A percentile compares a stretch with the other conserved stretches of the same genome.
Conservation (phyloP, 2,797 vertebrate species). For the Neosilurus hyrtlii region DNA sequence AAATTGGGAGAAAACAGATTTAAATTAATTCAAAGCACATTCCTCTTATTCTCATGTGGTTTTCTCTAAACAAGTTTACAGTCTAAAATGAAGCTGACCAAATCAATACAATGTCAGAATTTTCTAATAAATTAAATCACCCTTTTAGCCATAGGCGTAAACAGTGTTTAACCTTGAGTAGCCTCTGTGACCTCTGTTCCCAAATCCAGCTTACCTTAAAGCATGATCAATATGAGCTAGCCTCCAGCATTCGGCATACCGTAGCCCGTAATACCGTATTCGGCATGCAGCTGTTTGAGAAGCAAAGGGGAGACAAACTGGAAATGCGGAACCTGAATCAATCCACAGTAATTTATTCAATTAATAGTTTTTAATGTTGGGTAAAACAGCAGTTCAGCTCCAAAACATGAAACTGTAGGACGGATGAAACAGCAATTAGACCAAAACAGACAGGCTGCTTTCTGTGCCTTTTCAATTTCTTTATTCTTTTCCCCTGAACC, state of each 20-base stretch:
- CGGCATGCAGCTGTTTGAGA: too few relatives aligned
- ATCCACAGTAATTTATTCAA: slow-evolving; percentile 54
- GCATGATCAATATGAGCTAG: slow-evolving; percentile 10
- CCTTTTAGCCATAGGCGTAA: neutral
- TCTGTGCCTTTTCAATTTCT: slow-evolving; percentile 21
- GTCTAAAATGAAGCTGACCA: neutral
- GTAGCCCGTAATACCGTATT: too few relatives aligned
- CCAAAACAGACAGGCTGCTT: slow-evolving; percentile 46
- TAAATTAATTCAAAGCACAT: neutral
- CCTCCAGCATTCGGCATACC: slow-evolving; percentile 24
- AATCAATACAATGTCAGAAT: neutral
- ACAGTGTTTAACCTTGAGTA: slow-evolving; percentile 1
- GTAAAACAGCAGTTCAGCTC: slow-evolving; percentile 45
- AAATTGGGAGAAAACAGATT: neutral
- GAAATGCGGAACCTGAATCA: slow-evolving; percentile 55
- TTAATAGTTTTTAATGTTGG: too few relatives aligned
- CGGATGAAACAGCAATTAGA: slow-evolving; percentile 54
- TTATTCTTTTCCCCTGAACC: neutral
- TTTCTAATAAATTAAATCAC: neutral
- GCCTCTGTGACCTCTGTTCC: neutral
- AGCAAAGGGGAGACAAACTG: slow-evolving; percentile 19
- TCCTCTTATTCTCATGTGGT: neutral
- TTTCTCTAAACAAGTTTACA: neutral
- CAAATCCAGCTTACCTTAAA: slow-evolving; percentile 3
- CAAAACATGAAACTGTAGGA: slow-evolving; percentile 33